Evolutionary conservation across 2,888 invertebrate genomes (phyloP), one percentile per base, ranked within the genome.

Genomic region (Platypus cylindrus): DNA sequence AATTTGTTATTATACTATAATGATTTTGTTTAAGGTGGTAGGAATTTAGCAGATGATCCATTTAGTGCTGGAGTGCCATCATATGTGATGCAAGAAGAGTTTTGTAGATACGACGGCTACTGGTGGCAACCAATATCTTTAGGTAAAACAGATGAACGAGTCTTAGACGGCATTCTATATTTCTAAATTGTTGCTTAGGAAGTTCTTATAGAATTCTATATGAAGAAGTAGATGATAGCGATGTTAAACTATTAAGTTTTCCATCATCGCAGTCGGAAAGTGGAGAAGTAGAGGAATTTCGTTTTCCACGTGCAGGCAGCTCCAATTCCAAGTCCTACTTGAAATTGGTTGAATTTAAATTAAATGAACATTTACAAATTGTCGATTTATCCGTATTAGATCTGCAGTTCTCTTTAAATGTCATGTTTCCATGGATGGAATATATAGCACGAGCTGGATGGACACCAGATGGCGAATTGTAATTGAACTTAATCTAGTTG

Each of bases 61-160:
- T 62, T 80, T 1, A 85, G 82, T 51, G 90, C 94, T 0, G 97
- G 97, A 0, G 81, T 90, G n/a, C 94, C 98, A 0, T 91, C 93
- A 2, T 98, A 95, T 62, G 91, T 98, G 1, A 91, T 93, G 59
- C 97, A 97, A 62, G 98, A 98, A 60, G 98, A 98, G 64, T 95
- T 98, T 63, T 85, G 85, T 45, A 68, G 94, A 20, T 97, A 91
- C 60, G 87, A 86, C 37, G 97, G 95, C 0, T 94, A 89, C 61
- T 98, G 97, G 97, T 98, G 98, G 97, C 89, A 91, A 53, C 89
- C 91, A 0, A 68, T 70, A 45, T 71, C 73, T 29, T 66, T 71
- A 43, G 75, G 77, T 77, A 50, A n/a, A n/a, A n/a, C n/a, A n/a
- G n/a, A n/a, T n/a, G n/a, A n/a, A n/a, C n/a, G n/a, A n/a, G n/a